phyloP scores from a whole-genome alignment of 2,888 invertebrate species.

The Peribatodes rhomboidaria region DNA sequence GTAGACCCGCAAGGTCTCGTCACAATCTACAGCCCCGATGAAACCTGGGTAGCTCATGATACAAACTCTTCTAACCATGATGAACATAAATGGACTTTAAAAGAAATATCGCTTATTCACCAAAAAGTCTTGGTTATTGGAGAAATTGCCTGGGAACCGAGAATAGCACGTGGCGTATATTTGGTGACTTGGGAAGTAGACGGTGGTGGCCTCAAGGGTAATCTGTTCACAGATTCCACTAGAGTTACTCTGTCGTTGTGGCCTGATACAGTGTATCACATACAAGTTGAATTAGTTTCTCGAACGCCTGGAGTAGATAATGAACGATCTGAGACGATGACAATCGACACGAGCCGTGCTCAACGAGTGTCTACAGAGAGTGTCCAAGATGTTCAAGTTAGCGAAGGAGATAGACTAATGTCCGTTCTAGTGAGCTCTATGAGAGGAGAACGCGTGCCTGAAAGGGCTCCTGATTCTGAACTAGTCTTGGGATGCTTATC shows the following conservation, averaged over 20 bases:
- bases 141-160: constrained; percentile 91
- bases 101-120: constrained; percentile 90
- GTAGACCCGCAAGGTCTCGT: constrained; percentile 90
- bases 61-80: constrained; percentile 82
- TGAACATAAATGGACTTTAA: constrained; percentile 87
- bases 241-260: constrained; percentile 92
- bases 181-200: constrained; percentile 94
- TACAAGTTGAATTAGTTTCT: constrained; percentile 90
- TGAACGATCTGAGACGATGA: constrained; percentile 89
- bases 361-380: constrained; percentile 89
- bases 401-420: constrained; percentile 87
- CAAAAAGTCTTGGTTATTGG: constrained; percentile 90
- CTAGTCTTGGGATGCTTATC: constrained; percentile 87
- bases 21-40: constrained; percentile 90
- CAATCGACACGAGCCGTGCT: constrained; percentile 88
- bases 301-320: constrained; percentile 88
- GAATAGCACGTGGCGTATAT: constrained; percentile 89
- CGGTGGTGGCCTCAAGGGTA: constrained; percentile 93
- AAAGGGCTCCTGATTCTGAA: constrained; percentile 85
- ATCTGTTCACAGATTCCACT: constrained; percentile 93
- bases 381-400: constrained; percentile 87
- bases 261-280: constrained; percentile 93
- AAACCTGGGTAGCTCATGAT: constrained; percentile 86
- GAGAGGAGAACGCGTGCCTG: constrained; percentile 85
- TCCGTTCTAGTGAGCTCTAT: constrained; percentile 88